phyloP scores from a whole-genome alignment of 2,888 invertebrate genomes.

The Taenaris catops region DNA sequence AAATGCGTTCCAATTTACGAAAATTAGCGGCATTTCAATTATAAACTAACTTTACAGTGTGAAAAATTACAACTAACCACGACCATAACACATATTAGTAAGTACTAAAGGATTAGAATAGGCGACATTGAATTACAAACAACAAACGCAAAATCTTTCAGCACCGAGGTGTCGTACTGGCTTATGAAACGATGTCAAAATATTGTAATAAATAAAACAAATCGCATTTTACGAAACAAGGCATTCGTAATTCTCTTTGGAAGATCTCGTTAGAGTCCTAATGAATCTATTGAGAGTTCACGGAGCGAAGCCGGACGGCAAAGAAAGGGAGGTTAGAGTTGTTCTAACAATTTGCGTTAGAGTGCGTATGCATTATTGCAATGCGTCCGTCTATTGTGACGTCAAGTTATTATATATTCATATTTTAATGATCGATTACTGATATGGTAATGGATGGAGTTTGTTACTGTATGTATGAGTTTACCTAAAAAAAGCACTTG shows the following conservation, averaged over 20 bases:
- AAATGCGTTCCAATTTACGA: too few species aligned
- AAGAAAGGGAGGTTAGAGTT: slow-evolving; percentile 59
- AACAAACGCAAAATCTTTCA: background rate
- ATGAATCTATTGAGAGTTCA: slow-evolving; percentile 76
- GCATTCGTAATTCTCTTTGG: slow-evolving; percentile 66
- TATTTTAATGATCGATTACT: too few species aligned
- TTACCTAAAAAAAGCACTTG: too few species aligned
- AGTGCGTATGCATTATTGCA: slow-evolving; percentile 7
- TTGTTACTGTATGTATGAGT: too few species aligned
- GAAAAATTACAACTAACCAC: too few species aligned
- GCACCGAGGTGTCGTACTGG: slow-evolving; percentile 3
- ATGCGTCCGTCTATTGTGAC: background rate
- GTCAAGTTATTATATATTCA: too few species aligned
- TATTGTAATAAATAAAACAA: slow-evolving; percentile 61
- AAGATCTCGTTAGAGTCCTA: slow-evolving; percentile 75
- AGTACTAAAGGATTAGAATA: too few species aligned
- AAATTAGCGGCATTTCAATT: too few species aligned
- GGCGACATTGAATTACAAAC: too few species aligned
- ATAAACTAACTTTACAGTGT: too few species aligned
- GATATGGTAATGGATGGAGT: too few species aligned
- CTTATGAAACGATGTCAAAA: slow-evolving; percentile 29
- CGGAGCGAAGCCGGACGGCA: slow-evolving; percentile 56
- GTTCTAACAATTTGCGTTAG: slow-evolving; percentile 66
- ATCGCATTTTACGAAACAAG: slow-evolving; percentile 72
- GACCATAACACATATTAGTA: too few species aligned